These are phyloP conservation scores for Brachypteracias leptosomus DNA, from an alignment of 2,113 vertebrate genomes.

Conservation along the genomic window DNA sequence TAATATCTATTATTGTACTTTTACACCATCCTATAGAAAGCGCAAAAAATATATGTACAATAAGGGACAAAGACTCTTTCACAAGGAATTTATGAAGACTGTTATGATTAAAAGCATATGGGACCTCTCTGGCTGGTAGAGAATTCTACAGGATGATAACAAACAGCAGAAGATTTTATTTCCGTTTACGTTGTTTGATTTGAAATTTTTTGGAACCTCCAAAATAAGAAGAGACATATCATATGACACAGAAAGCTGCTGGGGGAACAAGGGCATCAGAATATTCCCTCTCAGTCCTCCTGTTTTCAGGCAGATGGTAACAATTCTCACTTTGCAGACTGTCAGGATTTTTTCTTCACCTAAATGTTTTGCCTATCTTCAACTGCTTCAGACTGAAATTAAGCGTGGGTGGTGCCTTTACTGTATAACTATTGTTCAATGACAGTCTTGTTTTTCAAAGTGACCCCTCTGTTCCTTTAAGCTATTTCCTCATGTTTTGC, in stretches of 20 bases:
- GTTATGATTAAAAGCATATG: constrained; percentile 27
- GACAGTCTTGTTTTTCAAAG: constrained; percentile 76
- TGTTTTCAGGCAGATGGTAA: constrained; percentile 41
- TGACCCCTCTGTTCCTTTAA: constrained; percentile 68
- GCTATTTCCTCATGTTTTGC: constrained; percentile 66
- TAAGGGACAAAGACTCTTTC: constrained; percentile 43
- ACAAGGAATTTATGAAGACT: constrained; percentile 51
- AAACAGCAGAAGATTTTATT: constrained; percentile 48
- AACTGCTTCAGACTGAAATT: constrained; percentile 79
- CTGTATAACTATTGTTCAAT: constrained; percentile 78
- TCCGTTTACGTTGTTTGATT: constrained; percentile 25
- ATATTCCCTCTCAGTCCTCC: constrained; percentile 52
- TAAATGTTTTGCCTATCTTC: constrained; percentile 71
- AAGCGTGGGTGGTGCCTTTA: constrained; percentile 84
- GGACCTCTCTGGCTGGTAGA: constrained; percentile 12
- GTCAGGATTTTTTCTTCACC: constrained; percentile 51
- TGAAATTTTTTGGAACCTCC: constrained; percentile 30
- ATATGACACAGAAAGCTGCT: not conserved
- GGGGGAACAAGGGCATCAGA: constrained; percentile 14
- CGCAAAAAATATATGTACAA: constrained; percentile 62
- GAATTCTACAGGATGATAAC: constrained; percentile 28
- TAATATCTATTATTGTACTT: constrained; percentile 42
- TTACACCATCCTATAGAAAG: constrained; percentile 56
- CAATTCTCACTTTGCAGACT: constrained; percentile 57
- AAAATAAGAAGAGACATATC: constrained; percentile 13